phyloP scores from a whole-genome alignment of 2,113 vertebrate genomes.

The Phylloscopus trochiloides region DNA sequence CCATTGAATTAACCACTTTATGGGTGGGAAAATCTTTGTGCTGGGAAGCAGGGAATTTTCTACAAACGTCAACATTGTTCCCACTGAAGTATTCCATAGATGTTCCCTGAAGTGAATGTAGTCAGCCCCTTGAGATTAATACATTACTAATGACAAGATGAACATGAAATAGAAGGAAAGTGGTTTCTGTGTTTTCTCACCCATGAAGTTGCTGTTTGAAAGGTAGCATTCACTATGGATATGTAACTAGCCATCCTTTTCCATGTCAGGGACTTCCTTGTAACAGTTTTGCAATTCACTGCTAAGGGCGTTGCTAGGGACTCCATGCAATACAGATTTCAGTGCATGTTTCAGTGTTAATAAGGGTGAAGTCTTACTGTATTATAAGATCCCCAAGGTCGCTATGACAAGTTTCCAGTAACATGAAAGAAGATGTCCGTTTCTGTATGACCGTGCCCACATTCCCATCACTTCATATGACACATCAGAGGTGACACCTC shows the following conservation, averaged over 20 bases:
- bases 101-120: background rate
- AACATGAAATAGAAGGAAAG: background rate
- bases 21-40: background rate
- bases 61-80: background rate
- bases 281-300: background rate
- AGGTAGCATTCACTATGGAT: background rate
- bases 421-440: background rate
- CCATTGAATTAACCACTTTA: background rate
- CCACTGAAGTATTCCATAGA: background rate
- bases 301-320: background rate
- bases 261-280: background rate
- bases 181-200: background rate
- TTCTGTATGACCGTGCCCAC: background rate
- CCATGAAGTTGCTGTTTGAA: background rate
- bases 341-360: background rate
- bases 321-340: background rate
- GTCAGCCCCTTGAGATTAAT: background rate
- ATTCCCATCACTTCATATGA: background rate
- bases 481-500: background rate
- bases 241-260: background rate
- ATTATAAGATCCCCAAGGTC: background rate
- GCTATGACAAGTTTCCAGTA: background rate
- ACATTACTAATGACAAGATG: background rate
- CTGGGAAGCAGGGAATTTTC: background rate
- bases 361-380: background rate